Conservation (phyloP, 2,113 vertebrate species). For the Meles meles region DNA sequence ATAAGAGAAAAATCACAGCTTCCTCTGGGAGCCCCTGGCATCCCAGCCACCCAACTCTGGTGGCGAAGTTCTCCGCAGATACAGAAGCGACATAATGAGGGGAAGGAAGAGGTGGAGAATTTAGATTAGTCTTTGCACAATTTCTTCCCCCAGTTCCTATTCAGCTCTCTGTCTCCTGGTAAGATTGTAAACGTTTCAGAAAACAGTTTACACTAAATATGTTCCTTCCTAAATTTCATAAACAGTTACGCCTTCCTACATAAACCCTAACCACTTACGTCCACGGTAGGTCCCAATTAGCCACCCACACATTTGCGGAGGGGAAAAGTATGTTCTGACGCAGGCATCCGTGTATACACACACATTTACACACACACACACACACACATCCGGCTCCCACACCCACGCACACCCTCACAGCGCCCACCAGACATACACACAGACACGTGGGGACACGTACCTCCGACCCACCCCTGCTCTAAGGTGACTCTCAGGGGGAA, state of each 20-base stretch:
- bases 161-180: constrained; percentile 9
- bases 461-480: not conserved
- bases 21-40: not conserved
- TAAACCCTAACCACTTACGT: constrained; percentile 32
- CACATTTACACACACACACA: not conserved
- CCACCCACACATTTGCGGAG: constrained; percentile 26
- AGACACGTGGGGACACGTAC: fast-evolving
- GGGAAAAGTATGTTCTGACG: not conserved
- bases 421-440: no score
- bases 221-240: constrained; percentile 39
- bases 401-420: not conserved
- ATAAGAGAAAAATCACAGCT: not conserved
- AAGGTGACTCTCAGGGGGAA: not conserved
- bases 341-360: not conserved
- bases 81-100: not conserved
- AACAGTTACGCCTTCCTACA: constrained; percentile 45
- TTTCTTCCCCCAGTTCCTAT: not conserved
- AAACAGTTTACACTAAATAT: constrained; percentile 53
- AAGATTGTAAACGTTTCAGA: constrained; percentile 63
- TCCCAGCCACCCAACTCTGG: not conserved
- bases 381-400: not conserved
- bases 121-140: not conserved
- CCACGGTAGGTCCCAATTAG: not conserved
- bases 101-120: not conserved
- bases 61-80: not conserved